These are phyloP conservation scores for Ooceraea biroi DNA, from an alignment of 1,140 invertebrate species.

Conservation along the genomic window DNA sequence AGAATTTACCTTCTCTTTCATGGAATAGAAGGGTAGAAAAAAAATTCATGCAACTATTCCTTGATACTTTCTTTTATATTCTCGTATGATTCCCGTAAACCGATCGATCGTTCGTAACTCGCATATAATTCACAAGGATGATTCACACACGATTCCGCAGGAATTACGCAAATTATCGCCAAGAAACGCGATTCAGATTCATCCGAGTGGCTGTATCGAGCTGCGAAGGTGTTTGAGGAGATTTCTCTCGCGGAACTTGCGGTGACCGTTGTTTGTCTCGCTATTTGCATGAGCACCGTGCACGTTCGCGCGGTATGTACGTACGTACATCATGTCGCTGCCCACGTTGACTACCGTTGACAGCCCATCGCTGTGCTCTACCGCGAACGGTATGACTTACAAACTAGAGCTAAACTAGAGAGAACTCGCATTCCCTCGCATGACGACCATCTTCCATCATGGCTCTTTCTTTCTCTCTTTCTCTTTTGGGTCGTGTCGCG, in stretches of 20 bases:
- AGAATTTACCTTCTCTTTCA: too few relatives aligned
- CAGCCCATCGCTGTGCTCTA: constrained; percentile 7
- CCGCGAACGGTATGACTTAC: constrained; percentile 42
- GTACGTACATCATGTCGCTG: constrained; percentile 54
- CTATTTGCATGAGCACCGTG: constrained; percentile 50
- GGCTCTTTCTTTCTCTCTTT: background rate
- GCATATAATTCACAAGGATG: too few relatives aligned
- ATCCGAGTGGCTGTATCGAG: constrained; percentile 35
- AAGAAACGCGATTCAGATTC: constrained; percentile 28
- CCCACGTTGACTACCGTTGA: constrained; percentile 56
- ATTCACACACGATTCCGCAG: too few relatives aligned
- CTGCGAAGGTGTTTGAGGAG: constrained; percentile 29
- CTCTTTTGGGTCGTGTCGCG: too few relatives aligned
- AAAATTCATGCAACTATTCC: too few relatives aligned
- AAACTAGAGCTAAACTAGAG: constrained; percentile 40
- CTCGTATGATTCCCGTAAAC: background rate
- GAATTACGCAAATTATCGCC: background rate
- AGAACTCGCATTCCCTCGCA: constrained; percentile 33
- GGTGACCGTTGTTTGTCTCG: constrained; percentile 53
- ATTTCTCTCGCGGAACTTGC: constrained; percentile 55
- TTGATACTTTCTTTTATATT: too few relatives aligned
- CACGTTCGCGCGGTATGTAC: constrained; percentile 38
- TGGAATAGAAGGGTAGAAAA: too few relatives aligned
- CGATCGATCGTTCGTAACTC: background rate
- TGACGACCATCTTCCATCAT: constrained; percentile 32